Percentiles rank a stretch among this genome's conserved stretches.
phyloP scores from a whole-genome alignment of 2,113 vertebrate species.

The Falcunculus frontatus region DNA sequence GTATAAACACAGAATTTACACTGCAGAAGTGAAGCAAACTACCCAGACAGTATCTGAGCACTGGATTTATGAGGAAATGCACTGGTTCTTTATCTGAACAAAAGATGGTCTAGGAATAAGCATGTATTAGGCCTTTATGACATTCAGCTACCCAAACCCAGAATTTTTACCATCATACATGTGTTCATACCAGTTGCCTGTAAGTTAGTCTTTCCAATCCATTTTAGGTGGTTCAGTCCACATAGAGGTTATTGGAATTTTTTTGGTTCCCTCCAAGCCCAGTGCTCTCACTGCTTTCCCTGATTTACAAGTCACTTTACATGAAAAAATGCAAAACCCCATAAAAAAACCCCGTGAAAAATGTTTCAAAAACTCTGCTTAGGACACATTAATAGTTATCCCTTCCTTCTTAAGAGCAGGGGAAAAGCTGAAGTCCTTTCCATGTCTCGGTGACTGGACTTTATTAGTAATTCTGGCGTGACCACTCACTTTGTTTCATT shows the following conservation, averaged over 20 bases:
- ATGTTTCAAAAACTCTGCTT: neutral
- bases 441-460: neutral
- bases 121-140: neutral
- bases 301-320: neutral
- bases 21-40: neutral
- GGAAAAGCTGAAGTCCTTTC: neutral
- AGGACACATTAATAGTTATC: neutral
- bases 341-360: neutral
- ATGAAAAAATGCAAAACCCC: neutral
- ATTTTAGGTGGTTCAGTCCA: neutral
- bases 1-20: neutral
- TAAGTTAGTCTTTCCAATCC: neutral
- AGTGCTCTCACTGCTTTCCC: neutral
- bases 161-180: neutral
- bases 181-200: neutral
- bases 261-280: neutral
- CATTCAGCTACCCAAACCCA: neutral
- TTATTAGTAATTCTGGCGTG: slow-evolving; percentile 22
- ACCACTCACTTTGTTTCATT: slow-evolving; percentile 52
- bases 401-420: neutral
- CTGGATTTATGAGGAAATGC: slow-evolving; percentile 14
- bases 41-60: slow-evolving; percentile 3
- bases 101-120: slow-evolving; percentile 34
- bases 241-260: neutral
- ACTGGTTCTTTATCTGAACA: slow-evolving; percentile 43